Base-by-base conservation (phyloP, 2,797 vertebrate species). In the Enteromius unitaeniatus region DNA sequence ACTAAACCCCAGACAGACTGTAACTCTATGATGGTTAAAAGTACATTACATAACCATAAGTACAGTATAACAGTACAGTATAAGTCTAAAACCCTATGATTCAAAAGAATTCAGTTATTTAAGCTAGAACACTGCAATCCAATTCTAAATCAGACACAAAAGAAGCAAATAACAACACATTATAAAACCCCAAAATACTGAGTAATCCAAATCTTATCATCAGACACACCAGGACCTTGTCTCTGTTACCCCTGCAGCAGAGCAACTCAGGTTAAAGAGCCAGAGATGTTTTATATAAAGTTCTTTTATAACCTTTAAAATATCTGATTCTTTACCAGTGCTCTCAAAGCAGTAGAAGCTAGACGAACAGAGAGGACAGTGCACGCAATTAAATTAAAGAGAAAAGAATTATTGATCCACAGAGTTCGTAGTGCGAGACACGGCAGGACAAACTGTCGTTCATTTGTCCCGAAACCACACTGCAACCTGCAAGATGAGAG, bases 241-340 rank as follows among this genome's bases (percentile, higher is more conserved):
- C 60, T 64, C 26, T 64, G 60, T 31, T 14, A 31, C 60, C 28
- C 26, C 23, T 34, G 19, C 17, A 51, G 62, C 62, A 79, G 28
- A 65, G 11, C 3, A 2, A 21, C 62, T n/a, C 45, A 34, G 62
- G 58, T 19, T 58, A 45, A 64, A 64, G 76, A 64, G 58, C 40
- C 1, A 1, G 64, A 68, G 15, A 28, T 26, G n/a, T 58, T 72
- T 69, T 34, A 58, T 49, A 73, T 74, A 15, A 60, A 73, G 69
- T 14, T 14, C 42, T 64, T 67, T 82, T 53, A 74, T 82, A 67
- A 82, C 81, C 81, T 82, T 82, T 82, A 75, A 76, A 82, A 82
- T 19, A 75, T 76, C n/a, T 55, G 45, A 76, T 72, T 72, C 53
- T 72, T 81, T 81, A 72, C 58, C 67, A 47, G 21, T n/a, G 26